A percentile compares a stretch with the other conserved stretches of the same genome.
Evolutionary conservation across 1,140 invertebrate species (phyloP).

Genomic region (Drosophila punjabiensis): DNA sequence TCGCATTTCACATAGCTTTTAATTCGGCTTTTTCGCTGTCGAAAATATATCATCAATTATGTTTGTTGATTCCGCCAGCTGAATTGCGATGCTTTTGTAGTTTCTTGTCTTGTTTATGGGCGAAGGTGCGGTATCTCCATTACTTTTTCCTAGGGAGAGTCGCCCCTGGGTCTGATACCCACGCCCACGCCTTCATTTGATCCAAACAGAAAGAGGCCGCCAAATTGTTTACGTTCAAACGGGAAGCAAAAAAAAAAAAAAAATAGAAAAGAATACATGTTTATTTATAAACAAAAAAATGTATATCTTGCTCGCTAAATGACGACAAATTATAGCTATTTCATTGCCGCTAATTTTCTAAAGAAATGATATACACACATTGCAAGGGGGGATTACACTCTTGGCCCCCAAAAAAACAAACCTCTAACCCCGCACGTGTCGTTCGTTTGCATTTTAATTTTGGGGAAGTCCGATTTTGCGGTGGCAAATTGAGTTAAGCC

Average conservation of each 20-base stretch:
- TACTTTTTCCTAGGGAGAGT: constrained; percentile 40
- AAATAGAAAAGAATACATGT: constrained; percentile 34
- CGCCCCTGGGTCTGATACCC: constrained; percentile 51
- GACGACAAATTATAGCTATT: constrained; percentile 70
- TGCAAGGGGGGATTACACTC: not conserved
- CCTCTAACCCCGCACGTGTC: constrained; percentile 25
- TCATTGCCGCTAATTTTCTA: constrained; percentile 51
- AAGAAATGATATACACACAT: constrained; percentile 35
- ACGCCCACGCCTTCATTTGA: constrained; percentile 56
- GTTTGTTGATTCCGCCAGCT: constrained; percentile 44
- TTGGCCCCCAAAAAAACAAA: not conserved
- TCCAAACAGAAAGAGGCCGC: constrained; percentile 30
- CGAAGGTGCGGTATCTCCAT: constrained; percentile 55
- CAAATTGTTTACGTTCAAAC: constrained; percentile 43
- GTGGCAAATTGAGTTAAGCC: constrained; percentile 64
- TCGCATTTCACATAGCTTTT: constrained; percentile 36
- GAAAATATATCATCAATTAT: constrained; percentile 67
- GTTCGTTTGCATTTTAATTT: constrained; percentile 53
- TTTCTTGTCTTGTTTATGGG: constrained; percentile 36
- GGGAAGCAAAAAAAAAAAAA: constrained; percentile 14
- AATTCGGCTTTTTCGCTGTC: constrained; percentile 30
- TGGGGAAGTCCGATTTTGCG: constrained; percentile 44
- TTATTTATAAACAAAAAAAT: constrained; percentile 71
- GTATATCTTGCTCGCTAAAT: constrained; percentile 51
- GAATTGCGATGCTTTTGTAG: constrained; percentile 37